Evolutionary conservation across 2,888 invertebrate genomes (phyloP).

Genomic region (Trisateles emortualis): DNA sequence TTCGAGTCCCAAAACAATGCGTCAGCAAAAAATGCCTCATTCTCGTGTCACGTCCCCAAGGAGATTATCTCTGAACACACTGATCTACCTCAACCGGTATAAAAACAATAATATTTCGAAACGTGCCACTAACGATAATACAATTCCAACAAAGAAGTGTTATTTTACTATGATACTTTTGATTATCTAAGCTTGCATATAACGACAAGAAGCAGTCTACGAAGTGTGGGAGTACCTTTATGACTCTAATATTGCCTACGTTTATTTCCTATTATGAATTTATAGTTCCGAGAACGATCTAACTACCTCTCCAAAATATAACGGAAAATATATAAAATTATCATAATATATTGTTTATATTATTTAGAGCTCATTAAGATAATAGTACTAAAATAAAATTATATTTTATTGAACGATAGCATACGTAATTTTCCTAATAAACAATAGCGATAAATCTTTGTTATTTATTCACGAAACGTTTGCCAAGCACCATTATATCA

Average conservation of each 20-base stretch:
- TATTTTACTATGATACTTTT: slow-evolving; percentile 46
- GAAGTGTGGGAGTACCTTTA: slow-evolving; percentile 64
- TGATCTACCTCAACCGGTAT: slow-evolving; percentile 68
- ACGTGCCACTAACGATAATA: slow-evolving; percentile 39
- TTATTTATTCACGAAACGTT: slow-evolving; percentile 19
- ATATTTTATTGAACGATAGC: slow-evolving; percentile 24
- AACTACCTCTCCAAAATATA: slow-evolving; percentile 59
- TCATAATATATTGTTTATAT: slow-evolving; percentile 49
- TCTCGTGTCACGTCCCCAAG: slow-evolving; percentile 74
- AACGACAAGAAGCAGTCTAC: slow-evolving; percentile 49
- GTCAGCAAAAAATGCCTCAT: slow-evolving; percentile 73
- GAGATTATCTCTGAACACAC: slow-evolving; percentile 67
- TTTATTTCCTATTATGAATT: slow-evolving; percentile 63
- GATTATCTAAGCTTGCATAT: slow-evolving; percentile 42
- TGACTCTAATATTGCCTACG: slow-evolving; percentile 59
- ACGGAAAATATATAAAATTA: slow-evolving; percentile 53
- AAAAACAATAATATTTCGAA: slow-evolving; percentile 66
- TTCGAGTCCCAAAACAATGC: slow-evolving; percentile 70
- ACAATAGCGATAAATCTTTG: slow-evolving; percentile 28
- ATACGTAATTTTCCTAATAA: slow-evolving; percentile 19
- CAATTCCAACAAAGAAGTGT: slow-evolving; percentile 44
- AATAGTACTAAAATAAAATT: slow-evolving; percentile 25
- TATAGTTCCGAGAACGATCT: slow-evolving; percentile 60
- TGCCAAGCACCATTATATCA: slow-evolving; percentile 17
- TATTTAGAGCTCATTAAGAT: slow-evolving; percentile 45